Conservation (phyloP, 2,888 invertebrate species). For the Lithophane leautieri region DNA sequence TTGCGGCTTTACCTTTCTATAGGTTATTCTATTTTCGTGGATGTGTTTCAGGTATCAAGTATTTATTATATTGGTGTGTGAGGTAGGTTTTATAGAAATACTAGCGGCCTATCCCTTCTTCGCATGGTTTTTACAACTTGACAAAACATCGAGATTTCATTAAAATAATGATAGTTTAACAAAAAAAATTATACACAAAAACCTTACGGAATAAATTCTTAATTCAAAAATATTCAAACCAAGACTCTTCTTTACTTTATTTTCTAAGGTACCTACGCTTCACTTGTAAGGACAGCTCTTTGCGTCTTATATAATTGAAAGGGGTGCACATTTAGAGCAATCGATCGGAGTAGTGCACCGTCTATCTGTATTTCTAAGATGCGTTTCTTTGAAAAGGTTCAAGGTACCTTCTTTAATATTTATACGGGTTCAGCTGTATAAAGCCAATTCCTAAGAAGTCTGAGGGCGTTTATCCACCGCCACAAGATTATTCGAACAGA, state of each 20-base stretch:
- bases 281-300: neutral
- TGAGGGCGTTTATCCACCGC: neutral
- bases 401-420: neutral
- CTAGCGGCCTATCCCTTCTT: neutral
- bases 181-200: neutral
- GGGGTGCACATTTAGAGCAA: slow-evolving; percentile 1
- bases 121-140: neutral
- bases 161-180: neutral
- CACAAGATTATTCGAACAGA: too few species aligned
- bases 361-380: neutral
- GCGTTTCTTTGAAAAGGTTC: neutral
- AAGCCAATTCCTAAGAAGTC: neutral
- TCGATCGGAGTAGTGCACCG: slow-evolving; percentile 9
- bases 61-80: neutral
- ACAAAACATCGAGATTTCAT: neutral
- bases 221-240: too few species aligned
- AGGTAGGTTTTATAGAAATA: slow-evolving; percentile 5
- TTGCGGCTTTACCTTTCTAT: neutral
- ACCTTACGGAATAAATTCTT: neutral
- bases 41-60: slow-evolving; percentile 8
- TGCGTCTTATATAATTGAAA: slow-evolving; percentile 2
- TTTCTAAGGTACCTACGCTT: neutral
- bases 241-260: too few species aligned
- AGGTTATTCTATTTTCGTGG: slow-evolving; percentile 15
- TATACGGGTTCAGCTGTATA: neutral